Base-by-base conservation (phyloP, 2,113 vertebrate genomes). In the Dendrocopos noguchii region DNA sequence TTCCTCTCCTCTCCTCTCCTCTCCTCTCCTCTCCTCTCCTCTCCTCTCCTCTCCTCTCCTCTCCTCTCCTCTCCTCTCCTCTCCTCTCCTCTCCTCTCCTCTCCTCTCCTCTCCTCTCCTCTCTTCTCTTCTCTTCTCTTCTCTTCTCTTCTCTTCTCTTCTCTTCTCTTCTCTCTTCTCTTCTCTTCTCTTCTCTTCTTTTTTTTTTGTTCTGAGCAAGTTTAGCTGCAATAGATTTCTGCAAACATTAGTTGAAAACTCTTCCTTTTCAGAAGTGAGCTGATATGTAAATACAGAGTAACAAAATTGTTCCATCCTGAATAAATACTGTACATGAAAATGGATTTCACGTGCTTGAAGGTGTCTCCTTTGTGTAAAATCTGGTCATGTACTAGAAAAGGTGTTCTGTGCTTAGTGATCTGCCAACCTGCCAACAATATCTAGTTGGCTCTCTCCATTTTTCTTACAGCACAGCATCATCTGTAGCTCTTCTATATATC, bases 181-280 rank as follows among this genome's bases (percentile, higher is more conserved):
- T 36, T 36, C 36, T 36, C 36, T 36, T 36, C 36, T 36, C 36
- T 36, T 36, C 36, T 36, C 36, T 36, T 36, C 36, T 36, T 10
- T 36, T 36, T 36, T 36, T 24, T 91, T 91, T 85, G n/a, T 89
- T 60, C 47, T 55, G 27, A 91, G 19, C 15, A 92, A 78, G 91
- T 86, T 75, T 92, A 76, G 74, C 84, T 57, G 52, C 47, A 67
- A n/a, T 52, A 67, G 36, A 50, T 91, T 92, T 84, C 53, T 82
- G 34, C 61, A 78, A 50, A 92, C 78, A 85, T 83, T 70, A 87
- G 33, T 56, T 80, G 72, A 77, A 92, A 80, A 52, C 31, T 80
- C 59, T 76, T 93, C 42, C 14, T 12, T 80, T 92, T 92, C 79
- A 78, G 42, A 65, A 91, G 18, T 44, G 57, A 85, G 61, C 16